Evolutionary conservation across 2,888 invertebrate genomes (phyloP).

Genomic region (Melangyna quadrimaculata): DNA sequence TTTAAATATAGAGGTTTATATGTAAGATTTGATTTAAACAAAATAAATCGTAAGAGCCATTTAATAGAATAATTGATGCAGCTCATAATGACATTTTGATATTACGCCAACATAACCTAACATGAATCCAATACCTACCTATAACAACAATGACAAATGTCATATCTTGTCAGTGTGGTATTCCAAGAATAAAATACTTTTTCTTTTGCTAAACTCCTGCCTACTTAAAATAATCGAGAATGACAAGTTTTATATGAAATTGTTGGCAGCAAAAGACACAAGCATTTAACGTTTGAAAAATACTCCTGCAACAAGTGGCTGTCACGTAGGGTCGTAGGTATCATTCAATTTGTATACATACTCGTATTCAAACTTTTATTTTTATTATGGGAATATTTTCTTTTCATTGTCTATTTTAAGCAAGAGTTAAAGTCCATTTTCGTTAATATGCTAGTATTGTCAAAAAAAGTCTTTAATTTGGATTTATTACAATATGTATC

Average conservation of each 20-base stretch:
- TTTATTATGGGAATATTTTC: neutral
- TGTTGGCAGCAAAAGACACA: neutral
- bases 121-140: neutral
- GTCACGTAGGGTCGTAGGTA: neutral
- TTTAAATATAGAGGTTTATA: neutral
- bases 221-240: neutral
- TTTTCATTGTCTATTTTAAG: neutral
- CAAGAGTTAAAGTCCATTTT: neutral
- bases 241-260: neutral
- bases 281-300: neutral
- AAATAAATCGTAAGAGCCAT: neutral
- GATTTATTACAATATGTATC: too few species aligned
- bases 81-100: neutral
- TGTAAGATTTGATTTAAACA: neutral
- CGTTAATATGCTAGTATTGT: too few species aligned
- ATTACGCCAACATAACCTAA: neutral
- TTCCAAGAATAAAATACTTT: neutral
- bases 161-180: neutral
- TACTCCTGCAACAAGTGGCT: neutral
- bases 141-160: neutral
- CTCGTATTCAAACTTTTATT: neutral
- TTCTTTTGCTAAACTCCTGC: neutral
- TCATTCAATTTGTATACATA: neutral
- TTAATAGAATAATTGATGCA: neutral
- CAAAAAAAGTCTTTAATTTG: too few species aligned